Percentiles rank a stretch among this genome's conserved stretches.
Evolutionary conservation across 2,113 vertebrate genomes (phyloP).

Genomic region (Piaya cayana): DNA sequence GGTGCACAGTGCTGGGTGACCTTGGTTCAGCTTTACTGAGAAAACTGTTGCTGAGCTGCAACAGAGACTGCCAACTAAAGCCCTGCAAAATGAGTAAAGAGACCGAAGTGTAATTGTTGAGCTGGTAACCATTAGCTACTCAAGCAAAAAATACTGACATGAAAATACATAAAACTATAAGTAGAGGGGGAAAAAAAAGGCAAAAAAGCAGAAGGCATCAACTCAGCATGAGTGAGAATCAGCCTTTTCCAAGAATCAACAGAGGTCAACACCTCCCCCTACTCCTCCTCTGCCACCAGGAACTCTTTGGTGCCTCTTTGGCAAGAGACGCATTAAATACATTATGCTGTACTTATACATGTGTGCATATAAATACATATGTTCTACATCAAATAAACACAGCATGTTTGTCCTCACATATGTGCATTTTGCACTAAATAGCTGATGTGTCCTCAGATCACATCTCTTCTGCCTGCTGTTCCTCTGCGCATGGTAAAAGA

Average conservation of each 20-base stretch:
- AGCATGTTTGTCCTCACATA: neutral
- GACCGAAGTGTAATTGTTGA: neutral
- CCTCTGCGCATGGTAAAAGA: neutral
- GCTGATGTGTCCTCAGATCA: neutral
- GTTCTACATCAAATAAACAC: neutral
- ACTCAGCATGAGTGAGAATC: neutral
- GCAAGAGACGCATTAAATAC: neutral
- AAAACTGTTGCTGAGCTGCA: neutral
- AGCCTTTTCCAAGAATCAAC: neutral
- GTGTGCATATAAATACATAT: neutral
- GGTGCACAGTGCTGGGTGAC: neutral
- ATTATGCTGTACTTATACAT: neutral
- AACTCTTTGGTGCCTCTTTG: neutral
- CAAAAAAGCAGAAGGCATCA: neutral
- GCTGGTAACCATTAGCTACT: neutral
- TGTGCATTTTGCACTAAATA: neutral
- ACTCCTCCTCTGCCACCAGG: neutral
- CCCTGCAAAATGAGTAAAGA: neutral
- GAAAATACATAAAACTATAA: neutral
- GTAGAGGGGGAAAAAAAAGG: neutral
- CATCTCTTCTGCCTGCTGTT: neutral
- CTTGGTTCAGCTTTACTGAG: neutral
- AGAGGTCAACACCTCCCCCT: neutral
- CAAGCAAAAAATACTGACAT: neutral
- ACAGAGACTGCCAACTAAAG: rapidly evolving